A percentile compares a stretch with the other conserved stretches of the same genome.
phyloP scores from a whole-genome alignment of 2,113 vertebrate genomes.

The Sorex araneus region DNA sequence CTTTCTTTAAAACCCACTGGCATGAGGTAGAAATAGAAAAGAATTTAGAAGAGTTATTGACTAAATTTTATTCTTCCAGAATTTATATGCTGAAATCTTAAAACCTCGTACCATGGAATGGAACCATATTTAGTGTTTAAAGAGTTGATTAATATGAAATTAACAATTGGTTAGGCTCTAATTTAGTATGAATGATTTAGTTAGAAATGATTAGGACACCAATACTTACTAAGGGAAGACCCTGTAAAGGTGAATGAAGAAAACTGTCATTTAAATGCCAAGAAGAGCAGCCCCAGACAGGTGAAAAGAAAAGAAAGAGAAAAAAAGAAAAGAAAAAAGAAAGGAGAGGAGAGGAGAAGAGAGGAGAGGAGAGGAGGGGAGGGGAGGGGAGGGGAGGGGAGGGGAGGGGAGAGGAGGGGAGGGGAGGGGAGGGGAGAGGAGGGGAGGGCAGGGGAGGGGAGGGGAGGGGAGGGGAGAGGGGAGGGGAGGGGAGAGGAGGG shows the following conservation, averaged over 20 bases:
- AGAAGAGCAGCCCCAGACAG: neutral
- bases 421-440: too few relatives aligned
- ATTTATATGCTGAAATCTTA: neutral
- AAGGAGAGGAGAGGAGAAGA: too few relatives aligned
- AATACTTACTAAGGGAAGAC: neutral
- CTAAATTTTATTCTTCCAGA: neutral
- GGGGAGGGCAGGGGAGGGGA: too few relatives aligned
- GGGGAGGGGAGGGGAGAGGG: too few relatives aligned
- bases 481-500: too few relatives aligned
- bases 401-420: too few relatives aligned
- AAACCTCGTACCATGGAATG: neutral
- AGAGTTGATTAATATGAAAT: slow-evolving; percentile 18
- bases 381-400: too few relatives aligned
- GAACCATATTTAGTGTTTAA: neutral
- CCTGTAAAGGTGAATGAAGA: neutral
- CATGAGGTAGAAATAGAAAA: neutral
- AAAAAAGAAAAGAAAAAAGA: too few relatives aligned
- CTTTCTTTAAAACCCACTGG: neutral
- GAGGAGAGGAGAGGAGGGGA: too few relatives aligned
- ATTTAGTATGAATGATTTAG: neutral
- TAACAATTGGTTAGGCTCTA: neutral
- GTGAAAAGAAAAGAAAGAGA: too few relatives aligned
- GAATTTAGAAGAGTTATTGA: neutral
- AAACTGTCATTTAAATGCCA: neutral
- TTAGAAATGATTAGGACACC: neutral